Percentiles rank a stretch among this genome's conserved stretches.
Conservation (phyloP, 2,113 vertebrate species). For the Odontophorus gujanensis region DNA sequence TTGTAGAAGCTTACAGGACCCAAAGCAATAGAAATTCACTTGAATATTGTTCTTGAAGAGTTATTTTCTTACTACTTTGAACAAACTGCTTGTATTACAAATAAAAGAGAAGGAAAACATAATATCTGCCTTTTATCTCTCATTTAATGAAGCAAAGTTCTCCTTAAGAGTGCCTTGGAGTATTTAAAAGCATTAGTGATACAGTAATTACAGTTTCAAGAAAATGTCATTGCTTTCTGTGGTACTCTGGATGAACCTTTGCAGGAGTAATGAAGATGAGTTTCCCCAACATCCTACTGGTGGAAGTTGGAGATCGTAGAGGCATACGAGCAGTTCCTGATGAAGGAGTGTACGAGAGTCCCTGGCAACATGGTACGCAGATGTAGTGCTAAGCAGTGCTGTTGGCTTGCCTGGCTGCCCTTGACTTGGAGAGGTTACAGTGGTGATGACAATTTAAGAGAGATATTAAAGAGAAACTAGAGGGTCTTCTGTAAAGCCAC, state of each 20-base stretch:
- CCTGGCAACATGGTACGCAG: fast-evolving
- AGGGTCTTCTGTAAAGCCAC: background rate
- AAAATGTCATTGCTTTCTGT: background rate
- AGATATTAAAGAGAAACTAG: background rate
- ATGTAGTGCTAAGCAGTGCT: fast-evolving
- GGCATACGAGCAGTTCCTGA: fast-evolving
- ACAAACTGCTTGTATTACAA: conserved; percentile 18
- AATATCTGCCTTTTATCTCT: conserved; percentile 7
- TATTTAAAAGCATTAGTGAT: conserved; percentile 34
- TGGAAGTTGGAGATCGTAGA: background rate
- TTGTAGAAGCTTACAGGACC: conserved; percentile 65
- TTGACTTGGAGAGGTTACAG: background rate
- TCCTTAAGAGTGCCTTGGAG: background rate
- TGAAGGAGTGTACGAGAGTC: fast-evolving
- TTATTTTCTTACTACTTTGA: conserved; percentile 25
- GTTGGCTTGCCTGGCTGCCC: background rate
- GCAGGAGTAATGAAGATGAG: background rate
- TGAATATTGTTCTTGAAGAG: conserved; percentile 50
- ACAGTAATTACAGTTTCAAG: background rate
- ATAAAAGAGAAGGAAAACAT: conserved; percentile 6
- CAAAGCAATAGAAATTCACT: conserved; percentile 68
- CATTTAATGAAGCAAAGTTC: background rate
- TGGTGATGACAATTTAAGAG: too few species aligned
- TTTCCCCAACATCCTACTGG: background rate
- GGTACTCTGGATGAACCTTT: background rate